Percentiles rank a stretch among this genome's conserved stretches.
Conservation (phyloP, 2,888 invertebrate species). For the Leptopterna dolabrata region DNA sequence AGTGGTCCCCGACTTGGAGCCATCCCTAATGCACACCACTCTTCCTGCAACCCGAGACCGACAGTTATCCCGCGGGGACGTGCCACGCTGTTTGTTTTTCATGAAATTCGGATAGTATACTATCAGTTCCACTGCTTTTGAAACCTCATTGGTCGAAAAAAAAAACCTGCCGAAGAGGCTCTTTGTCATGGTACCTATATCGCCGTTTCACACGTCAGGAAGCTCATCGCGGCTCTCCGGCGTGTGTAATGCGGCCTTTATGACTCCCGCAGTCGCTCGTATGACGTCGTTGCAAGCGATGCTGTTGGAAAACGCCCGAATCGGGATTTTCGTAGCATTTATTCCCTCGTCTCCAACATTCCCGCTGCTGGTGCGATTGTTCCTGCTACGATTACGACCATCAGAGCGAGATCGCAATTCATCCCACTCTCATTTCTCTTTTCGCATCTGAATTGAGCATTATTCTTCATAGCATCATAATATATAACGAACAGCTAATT, state of each 20-base stretch:
- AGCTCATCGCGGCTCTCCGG: neutral
- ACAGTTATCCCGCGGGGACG: neutral
- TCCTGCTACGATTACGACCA: neutral
- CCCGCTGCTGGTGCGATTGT: neutral
- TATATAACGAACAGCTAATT: too few species aligned
- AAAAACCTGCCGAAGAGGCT: too few species aligned
- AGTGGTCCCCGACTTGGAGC: neutral
- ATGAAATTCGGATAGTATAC: too few species aligned
- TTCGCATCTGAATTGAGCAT: too few species aligned
- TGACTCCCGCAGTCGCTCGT: neutral
- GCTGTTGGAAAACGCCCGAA: neutral
- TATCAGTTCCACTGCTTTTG: too few species aligned
- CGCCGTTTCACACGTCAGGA: neutral
- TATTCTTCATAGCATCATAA: too few species aligned
- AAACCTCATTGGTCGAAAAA: too few species aligned
- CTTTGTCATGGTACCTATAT: neutral
- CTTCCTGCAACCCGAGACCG: neutral
- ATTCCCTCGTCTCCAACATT: neutral
- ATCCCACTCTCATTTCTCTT: neutral
- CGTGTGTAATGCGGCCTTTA: neutral
- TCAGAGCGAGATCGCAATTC: neutral
- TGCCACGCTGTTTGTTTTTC: too few species aligned
- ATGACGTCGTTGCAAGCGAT: neutral
- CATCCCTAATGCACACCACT: neutral
- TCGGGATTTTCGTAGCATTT: neutral